phyloP scores from a whole-genome alignment of 2,888 invertebrate genomes.

The Desoria tigrina region DNA sequence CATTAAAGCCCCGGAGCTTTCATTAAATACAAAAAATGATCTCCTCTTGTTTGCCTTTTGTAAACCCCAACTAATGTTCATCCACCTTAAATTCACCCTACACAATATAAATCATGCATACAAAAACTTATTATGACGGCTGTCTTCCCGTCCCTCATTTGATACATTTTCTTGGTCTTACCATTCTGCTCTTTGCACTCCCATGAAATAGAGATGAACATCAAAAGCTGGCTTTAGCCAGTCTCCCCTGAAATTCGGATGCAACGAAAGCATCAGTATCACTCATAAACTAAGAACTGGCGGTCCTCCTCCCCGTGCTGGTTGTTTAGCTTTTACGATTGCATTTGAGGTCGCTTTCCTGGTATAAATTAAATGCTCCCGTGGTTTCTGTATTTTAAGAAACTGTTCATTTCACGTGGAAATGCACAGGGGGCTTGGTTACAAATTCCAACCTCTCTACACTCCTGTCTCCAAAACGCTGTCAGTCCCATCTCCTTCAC shows the following conservation, averaged over 20 bases:
- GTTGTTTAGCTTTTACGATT: background rate
- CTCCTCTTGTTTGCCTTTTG: slow-evolving; percentile 1
- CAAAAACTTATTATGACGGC: slow-evolving; percentile 2
- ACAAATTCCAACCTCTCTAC: background rate
- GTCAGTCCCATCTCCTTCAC: background rate
- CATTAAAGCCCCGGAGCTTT: slow-evolving; percentile 7
- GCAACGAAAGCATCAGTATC: background rate
- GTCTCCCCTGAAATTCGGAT: background rate
- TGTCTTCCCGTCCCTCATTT: background rate
- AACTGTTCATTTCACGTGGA: no score
- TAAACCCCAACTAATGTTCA: background rate
- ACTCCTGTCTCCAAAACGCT: background rate
- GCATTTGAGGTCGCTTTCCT: slow-evolving; percentile 4
- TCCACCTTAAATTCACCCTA: background rate
- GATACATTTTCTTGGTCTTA: background rate
- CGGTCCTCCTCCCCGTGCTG: background rate
- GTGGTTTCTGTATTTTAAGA: background rate
- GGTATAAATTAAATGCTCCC: slow-evolving; percentile 11
- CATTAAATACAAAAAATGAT: slow-evolving; percentile 5
- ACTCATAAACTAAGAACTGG: background rate
- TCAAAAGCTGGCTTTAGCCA: background rate
- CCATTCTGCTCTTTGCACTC: background rate
- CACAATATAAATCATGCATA: slow-evolving; percentile 7
- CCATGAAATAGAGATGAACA: no score
- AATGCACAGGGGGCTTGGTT: no score